Evolutionary conservation across 2,797 vertebrate species (phyloP).

Genomic region (Silurus aristotelis): DNA sequence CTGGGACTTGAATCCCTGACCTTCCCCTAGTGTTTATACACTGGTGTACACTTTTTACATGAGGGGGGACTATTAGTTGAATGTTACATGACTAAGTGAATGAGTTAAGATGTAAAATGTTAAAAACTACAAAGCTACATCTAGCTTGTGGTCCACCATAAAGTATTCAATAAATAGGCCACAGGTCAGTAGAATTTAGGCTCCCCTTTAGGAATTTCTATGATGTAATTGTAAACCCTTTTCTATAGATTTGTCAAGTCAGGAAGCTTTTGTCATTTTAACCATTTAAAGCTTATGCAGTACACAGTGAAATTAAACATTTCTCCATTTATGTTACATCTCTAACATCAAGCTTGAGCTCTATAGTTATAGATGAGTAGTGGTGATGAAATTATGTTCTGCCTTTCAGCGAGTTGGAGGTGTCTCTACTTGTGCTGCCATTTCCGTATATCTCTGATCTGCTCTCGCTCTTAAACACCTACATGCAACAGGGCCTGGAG

Average conservation of each 20-base stretch:
- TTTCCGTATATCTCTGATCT: conserved; percentile 90
- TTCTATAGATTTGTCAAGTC: too few species aligned
- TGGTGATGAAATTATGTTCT: neutral
- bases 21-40: neutral
- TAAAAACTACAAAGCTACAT: neutral
- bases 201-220: neutral
- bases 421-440: conserved; percentile 91
- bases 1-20: too few species aligned
- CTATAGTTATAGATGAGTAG: neutral
- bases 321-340: neutral
- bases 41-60: neutral
- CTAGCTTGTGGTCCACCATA: neutral
- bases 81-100: neutral
- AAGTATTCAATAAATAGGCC: neutral
- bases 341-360: neutral
- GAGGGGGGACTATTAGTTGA: neutral
- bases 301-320: too few species aligned
- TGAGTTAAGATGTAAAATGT: neutral
- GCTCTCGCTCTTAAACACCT: conserved; percentile 82
- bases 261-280: too few species aligned
- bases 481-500: conserved; percentile 81
- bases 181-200: neutral
- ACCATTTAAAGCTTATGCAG: too few species aligned
- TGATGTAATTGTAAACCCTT: neutral
- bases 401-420: conserved; percentile 86